phyloP scores from a whole-genome alignment of 2,113 vertebrate genomes.

The Papio anubis region DNA sequence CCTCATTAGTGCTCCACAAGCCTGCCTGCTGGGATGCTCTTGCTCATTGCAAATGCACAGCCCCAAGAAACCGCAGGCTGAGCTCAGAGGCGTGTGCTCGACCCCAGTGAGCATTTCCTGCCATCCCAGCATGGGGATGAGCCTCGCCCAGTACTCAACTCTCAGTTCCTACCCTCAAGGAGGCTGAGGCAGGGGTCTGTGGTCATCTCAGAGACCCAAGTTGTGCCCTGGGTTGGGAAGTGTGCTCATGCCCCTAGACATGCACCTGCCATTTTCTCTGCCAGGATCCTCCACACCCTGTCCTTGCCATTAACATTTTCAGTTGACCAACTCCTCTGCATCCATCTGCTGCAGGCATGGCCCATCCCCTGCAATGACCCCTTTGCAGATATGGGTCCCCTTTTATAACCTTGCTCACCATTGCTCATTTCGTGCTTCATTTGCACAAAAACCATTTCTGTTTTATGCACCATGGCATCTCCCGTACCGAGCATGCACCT shows the following conservation, averaged over 20 bases:
- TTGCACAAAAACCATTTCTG: neutral
- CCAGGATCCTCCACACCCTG: neutral
- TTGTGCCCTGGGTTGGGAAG: neutral
- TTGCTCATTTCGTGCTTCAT: neutral
- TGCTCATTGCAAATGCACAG: neutral
- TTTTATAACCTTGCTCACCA: neutral
- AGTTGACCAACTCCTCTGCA: neutral
- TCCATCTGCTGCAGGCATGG: neutral
- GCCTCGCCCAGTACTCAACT: neutral
- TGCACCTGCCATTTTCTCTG: neutral
- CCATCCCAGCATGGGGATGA: neutral
- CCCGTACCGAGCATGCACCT: neutral
- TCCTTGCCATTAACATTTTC: neutral
- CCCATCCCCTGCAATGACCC: accelerated
- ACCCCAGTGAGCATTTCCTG: neutral
- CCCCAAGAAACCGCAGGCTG: neutral
- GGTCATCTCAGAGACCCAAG: neutral
- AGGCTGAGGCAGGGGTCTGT: neutral
- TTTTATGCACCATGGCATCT: neutral
- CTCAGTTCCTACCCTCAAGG: neutral
- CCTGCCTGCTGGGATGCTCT: neutral
- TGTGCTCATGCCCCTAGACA: neutral
- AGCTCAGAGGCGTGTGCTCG: neutral
- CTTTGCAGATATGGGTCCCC: accelerated
- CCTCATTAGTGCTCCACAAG: neutral